These are phyloP conservation scores for Bujurquina vittata DNA, from an alignment of 2,113 vertebrate genomes.

Conservation along the genomic window DNA sequence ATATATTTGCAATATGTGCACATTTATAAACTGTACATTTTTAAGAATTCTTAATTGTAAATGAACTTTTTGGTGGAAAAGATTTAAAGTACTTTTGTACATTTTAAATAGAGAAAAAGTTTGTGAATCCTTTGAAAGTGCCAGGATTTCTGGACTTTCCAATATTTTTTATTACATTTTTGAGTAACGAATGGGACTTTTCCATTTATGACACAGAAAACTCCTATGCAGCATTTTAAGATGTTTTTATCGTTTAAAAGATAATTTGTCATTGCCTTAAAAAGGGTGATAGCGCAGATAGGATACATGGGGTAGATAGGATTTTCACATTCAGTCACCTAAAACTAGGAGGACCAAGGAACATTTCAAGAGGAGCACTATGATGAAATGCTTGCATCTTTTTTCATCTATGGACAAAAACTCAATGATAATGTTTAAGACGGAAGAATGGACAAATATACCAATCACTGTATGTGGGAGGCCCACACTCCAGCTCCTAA, in stretches of 20 bases:
- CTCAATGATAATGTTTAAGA: neutral
- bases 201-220: too few relatives aligned
- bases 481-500: neutral
- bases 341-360: neutral
- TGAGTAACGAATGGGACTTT: too few relatives aligned
- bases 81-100: neutral
- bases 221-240: too few relatives aligned
- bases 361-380: neutral
- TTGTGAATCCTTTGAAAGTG: neutral
- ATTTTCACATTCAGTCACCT: neutral
- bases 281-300: neutral
- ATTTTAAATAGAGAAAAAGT: neutral
- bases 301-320: too few relatives aligned
- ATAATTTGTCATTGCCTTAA: neutral
- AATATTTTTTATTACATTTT: neutral
- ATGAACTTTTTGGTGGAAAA: neutral
- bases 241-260: too few relatives aligned
- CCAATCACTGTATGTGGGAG: neutral
- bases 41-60: neutral
- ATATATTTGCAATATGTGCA: too few relatives aligned
- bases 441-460: neutral
- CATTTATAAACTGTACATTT: neutral
- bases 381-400: neutral
- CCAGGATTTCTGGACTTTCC: neutral
- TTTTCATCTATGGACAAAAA: neutral